These are phyloP conservation scores for Zygogramma bicolorata DNA, from an alignment of 2,888 invertebrate species.

Conservation along the genomic window DNA sequence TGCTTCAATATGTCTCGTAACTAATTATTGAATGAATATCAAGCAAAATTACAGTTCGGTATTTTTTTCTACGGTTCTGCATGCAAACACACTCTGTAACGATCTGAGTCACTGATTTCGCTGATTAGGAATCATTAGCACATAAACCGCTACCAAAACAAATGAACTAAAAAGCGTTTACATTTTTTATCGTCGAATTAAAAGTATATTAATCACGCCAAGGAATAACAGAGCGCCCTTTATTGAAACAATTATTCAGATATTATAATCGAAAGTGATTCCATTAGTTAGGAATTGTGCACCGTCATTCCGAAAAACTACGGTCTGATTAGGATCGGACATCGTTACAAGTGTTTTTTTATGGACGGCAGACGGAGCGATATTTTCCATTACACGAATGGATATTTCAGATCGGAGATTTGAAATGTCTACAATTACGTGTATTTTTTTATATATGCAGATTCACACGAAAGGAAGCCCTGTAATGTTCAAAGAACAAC, in stretches of 20 bases:
- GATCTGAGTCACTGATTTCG: neutral
- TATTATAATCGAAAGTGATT: constrained; percentile 67
- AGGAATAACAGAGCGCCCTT: constrained; percentile 56
- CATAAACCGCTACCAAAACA: constrained; percentile 29
- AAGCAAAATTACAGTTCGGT: no score
- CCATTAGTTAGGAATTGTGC: constrained; percentile 63
- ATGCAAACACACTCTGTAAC: neutral
- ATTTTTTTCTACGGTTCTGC: neutral
- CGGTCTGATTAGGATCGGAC: neutral
- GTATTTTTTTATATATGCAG: no score
- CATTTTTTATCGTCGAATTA: constrained; percentile 54
- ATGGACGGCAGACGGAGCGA: neutral
- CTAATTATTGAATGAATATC: no score
- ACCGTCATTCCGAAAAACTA: constrained; percentile 61
- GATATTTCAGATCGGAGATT: neutral
- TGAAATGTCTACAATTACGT: no score
- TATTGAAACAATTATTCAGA: constrained; percentile 66
- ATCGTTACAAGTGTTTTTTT: neutral
- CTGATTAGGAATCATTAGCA: neutral
- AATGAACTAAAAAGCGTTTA: constrained; percentile 25
- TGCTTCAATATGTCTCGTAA: no score
- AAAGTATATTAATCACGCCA: constrained; percentile 59
- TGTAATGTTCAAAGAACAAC: no score
- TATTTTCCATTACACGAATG: neutral
- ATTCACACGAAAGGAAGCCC: no score